Conservation (phyloP, 2,113 vertebrate species). For the Otocyon megalotis region DNA sequence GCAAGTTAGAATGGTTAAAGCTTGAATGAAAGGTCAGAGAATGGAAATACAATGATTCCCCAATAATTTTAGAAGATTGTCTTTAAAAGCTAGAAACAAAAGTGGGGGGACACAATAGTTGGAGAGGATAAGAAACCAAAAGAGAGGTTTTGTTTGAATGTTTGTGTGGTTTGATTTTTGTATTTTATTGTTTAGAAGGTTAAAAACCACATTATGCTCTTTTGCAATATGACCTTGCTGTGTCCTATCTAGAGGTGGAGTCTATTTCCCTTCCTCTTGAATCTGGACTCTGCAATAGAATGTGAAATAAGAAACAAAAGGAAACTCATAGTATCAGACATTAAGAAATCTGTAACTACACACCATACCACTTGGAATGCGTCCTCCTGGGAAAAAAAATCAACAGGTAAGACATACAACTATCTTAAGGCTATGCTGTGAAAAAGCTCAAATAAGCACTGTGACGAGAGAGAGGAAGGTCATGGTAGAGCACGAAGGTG, state of each 20-base stretch:
- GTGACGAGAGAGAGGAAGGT: background rate
- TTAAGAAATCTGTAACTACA: background rate
- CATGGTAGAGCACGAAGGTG: background rate
- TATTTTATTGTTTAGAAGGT: slow-evolving; percentile 7
- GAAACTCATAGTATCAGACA: background rate
- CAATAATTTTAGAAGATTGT: background rate
- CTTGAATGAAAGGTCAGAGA: background rate
- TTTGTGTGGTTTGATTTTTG: background rate
- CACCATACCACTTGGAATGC: background rate
- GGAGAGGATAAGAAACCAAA: background rate
- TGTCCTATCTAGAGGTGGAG: background rate
- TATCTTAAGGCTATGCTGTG: background rate
- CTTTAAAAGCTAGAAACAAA: background rate
- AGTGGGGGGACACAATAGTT: background rate
- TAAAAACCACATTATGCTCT: background rate
- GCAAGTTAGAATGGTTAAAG: background rate
- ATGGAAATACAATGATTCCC: background rate
- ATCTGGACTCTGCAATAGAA: background rate
- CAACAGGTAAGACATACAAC: background rate
- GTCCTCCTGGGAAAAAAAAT: background rate
- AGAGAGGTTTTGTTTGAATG: background rate
- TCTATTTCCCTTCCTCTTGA: background rate
- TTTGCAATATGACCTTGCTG: background rate
- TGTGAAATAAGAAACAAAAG: background rate
- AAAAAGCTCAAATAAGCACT: background rate